Base-by-base conservation (phyloP, 2,797 vertebrate species). In the Pitangus sulphuratus region DNA sequence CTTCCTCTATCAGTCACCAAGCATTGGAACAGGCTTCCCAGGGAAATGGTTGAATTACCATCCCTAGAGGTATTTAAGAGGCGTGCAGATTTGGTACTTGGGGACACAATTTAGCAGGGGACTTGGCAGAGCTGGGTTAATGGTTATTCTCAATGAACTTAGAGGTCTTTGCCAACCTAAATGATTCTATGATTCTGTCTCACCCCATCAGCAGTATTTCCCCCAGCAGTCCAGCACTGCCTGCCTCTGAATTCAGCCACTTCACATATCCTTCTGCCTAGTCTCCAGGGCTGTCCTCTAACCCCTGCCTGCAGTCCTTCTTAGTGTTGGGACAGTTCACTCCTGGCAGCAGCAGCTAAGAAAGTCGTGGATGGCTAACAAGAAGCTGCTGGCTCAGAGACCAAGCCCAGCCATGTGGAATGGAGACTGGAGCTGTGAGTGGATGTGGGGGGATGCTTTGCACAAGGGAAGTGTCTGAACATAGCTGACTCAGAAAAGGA, bases 321-420 rank as follows among this genome's bases (percentile, higher is more conserved):
- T 33, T 16, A 33, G 45, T 0, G 2, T 20, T 64, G 57, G n/a
- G 24, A 57, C 21, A 22, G 45, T 11, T 84, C 42, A 12, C 5
- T 60, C 57, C 48, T 25, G 48, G 84, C 76, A 45, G 60, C 57
- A 58, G 51, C 35, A 37, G 12, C 1, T 77, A n/a, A 31, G 39
- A 28, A 28, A 24, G 30, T 37, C 31, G 4, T 2, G 22, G 31
- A 37, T 64, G 28, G 22, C 33, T 18, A 19, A 8, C 30, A 30
- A 90, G 68, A 60, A 50, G 50, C 39, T 51, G 22, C 53, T 64
- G 48, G 35, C 44, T 42, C 53, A 28, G 19, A 18, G 12, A 56
- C 16, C 44, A 28, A 65, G 39, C 13, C 39, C 69, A 37, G 45
- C 1, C 1, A 0, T 26, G 28, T 3, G 1, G 21, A 20, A 26